Evolutionary conservation across 1,140 invertebrate species (phyloP).

Genomic region (Drosophila varians): DNA sequence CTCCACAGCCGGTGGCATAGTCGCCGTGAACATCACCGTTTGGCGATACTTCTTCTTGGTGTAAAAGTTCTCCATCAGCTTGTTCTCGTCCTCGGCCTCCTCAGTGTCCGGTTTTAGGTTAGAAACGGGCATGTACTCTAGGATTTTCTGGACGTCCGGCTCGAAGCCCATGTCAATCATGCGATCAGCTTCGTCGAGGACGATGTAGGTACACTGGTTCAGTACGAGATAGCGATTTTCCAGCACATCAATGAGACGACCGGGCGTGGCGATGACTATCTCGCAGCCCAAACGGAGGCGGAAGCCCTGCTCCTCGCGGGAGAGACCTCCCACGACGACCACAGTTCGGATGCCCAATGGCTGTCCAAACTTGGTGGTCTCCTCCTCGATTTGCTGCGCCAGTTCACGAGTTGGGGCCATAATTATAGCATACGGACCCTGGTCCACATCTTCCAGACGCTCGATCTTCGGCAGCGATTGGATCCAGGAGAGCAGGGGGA

Average conservation of each 20-base stretch:
- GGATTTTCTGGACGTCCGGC: slow-evolving; percentile 98
- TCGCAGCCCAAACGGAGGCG: slow-evolving; percentile 98
- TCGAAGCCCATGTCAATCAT: slow-evolving; percentile 99
- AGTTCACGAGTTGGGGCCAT: slow-evolving; percentile 99
- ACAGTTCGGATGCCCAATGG: slow-evolving; percentile 97
- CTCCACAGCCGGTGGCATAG: slow-evolving; percentile 99
- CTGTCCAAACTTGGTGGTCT: slow-evolving; percentile 98
- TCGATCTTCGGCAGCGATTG: slow-evolving; percentile 98
- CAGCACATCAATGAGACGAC: slow-evolving; percentile 99
- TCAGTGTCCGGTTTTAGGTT: slow-evolving; percentile 99
- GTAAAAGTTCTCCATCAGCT: slow-evolving; percentile 96
- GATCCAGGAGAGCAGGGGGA: slow-evolving; percentile 99
- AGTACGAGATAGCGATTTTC: slow-evolving; percentile 99
- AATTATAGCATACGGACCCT: slow-evolving; percentile 99
- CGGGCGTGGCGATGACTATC: slow-evolving; percentile 99
- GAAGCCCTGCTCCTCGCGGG: slow-evolving; percentile 99
- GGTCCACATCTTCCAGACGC: slow-evolving; percentile 94
- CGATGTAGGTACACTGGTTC: slow-evolving; percentile 97
- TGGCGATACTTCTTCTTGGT: slow-evolving; percentile 99
- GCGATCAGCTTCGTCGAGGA: slow-evolving; percentile 97
- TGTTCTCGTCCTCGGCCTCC: slow-evolving; percentile 97
- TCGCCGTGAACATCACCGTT: slow-evolving; percentile 99
- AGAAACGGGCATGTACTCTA: slow-evolving; percentile 99
- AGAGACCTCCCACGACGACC: slow-evolving; percentile 98
- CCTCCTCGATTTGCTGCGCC: slow-evolving; percentile 99